phyloP scores from a whole-genome alignment of 2,113 vertebrate species.

The Platichthys stellatus region DNA sequence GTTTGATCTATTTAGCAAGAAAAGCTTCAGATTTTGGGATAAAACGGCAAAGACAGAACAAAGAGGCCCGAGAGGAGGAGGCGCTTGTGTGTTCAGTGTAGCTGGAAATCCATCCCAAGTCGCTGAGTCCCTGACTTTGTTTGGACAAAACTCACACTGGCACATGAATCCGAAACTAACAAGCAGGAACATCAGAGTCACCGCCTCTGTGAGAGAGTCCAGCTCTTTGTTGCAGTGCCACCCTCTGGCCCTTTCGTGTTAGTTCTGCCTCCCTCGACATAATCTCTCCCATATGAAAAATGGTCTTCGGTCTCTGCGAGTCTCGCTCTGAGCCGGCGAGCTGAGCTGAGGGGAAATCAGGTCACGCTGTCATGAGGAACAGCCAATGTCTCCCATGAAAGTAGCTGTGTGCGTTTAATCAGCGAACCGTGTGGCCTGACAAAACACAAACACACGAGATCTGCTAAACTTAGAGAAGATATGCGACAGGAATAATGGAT shows the following conservation, averaged over 20 bases:
- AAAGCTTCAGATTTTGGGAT: slow-evolving; percentile 44
- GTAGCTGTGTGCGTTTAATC: slow-evolving; percentile 22
- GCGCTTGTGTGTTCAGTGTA: background rate
- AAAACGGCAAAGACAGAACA: slow-evolving; percentile 23
- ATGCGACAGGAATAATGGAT: slow-evolving; percentile 19
- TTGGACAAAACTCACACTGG: slow-evolving; percentile 46
- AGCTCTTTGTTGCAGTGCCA: slow-evolving; percentile 72
- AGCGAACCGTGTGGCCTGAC: slow-evolving; percentile 33
- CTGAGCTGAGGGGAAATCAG: slow-evolving; percentile 54
- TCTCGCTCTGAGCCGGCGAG: slow-evolving; percentile 36
- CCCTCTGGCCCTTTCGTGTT: slow-evolving; percentile 64
- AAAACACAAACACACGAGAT: slow-evolving; percentile 35
- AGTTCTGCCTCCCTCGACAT: slow-evolving; percentile 42
- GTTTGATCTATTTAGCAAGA: slow-evolving; percentile 69
- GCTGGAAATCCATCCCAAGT: slow-evolving; percentile 39
- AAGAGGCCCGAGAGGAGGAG: slow-evolving; percentile 4
- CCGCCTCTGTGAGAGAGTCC: slow-evolving; percentile 16
- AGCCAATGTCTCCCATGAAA: slow-evolving; percentile 27
- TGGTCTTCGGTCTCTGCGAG: slow-evolving; percentile 42
- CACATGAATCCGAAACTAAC: slow-evolving; percentile 47
- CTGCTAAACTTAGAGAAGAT: slow-evolving; percentile 8
- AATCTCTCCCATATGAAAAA: slow-evolving; percentile 69
- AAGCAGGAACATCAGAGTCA: slow-evolving; percentile 31
- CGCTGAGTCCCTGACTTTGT: slow-evolving; percentile 47
- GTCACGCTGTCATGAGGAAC: slow-evolving; percentile 41